Evolutionary conservation across 2,888 invertebrate genomes (phyloP).

Genomic region (Escarpia spicata): DNA sequence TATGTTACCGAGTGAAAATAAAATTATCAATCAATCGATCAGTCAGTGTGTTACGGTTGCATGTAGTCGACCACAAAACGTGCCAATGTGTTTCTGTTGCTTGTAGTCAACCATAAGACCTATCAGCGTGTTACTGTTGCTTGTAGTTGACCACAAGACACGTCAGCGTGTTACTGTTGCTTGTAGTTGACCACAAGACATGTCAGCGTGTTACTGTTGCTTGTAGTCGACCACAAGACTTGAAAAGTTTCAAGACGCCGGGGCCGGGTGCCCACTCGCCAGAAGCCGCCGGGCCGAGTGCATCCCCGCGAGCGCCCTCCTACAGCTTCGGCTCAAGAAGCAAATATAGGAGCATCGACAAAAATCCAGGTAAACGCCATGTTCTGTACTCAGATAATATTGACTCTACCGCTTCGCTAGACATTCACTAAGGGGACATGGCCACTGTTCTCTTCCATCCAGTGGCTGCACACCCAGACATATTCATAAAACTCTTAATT

Average conservation of each 20-base stretch:
- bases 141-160: too few species aligned
- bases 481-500: neutral
- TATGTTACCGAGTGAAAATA: too few species aligned
- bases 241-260: constrained; percentile 36
- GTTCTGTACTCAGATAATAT: neutral
- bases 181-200: too few species aligned
- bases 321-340: constrained; percentile 39
- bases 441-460: neutral
- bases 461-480: neutral
- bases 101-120: too few species aligned
- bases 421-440: neutral
- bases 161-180: too few species aligned
- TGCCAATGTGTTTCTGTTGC: too few species aligned
- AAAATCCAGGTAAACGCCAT: constrained; percentile 34
- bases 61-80: too few species aligned
- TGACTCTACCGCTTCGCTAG: neutral
- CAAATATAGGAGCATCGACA: constrained; percentile 34
- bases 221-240: constrained; percentile 25
- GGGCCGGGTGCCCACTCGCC: constrained; percentile 44
- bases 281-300: constrained; percentile 38
- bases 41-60: too few species aligned
- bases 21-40: too few species aligned
- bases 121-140: too few species aligned
- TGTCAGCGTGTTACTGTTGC: neutral
- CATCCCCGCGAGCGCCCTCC: constrained; percentile 33